Conservation (phyloP, 2,113 vertebrate species). For the Pantherophis guttatus region DNA sequence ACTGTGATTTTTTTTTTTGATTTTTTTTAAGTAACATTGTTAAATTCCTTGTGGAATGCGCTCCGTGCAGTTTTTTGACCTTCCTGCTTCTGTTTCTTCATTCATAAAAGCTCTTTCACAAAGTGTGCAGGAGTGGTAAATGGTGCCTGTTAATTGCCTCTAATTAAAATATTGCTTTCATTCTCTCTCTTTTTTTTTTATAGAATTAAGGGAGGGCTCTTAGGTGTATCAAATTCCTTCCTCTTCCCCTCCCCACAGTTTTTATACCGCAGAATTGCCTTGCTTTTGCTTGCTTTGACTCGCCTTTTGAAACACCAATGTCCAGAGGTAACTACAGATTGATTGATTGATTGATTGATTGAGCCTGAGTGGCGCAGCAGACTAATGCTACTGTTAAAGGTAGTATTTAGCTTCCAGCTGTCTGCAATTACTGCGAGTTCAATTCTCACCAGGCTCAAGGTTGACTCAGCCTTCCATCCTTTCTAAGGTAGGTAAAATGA, state of each 20-base stretch:
- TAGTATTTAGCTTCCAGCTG: no score
- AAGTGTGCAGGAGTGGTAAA: constrained; percentile 24
- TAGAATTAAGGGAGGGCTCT: constrained; percentile 4
- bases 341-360: no score
- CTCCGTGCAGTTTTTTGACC: constrained; percentile 54
- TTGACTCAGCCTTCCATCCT: no score
- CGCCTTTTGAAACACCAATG: accelerated
- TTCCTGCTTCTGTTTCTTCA: constrained; percentile 18
- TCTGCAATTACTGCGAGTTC: no score
- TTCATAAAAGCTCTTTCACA: constrained; percentile 25
- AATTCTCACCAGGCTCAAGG: no score
- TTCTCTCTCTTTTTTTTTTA: background rate
- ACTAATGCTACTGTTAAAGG: no score
- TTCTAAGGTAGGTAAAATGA: no score
- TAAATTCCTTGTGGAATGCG: constrained; percentile 36
- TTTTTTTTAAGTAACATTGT: constrained; percentile 52
- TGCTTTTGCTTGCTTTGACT: background rate
- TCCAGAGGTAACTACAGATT: no score
- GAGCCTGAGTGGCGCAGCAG: no score
- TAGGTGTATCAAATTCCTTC: background rate
- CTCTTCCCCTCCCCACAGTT: background rate
- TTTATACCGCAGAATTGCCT: background rate
- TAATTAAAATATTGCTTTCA: constrained; percentile 19
- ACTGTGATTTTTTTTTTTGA: constrained; percentile 45
- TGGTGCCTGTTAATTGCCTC: constrained; percentile 24